Percentiles rank a stretch among this genome's conserved stretches.
phyloP scores from a whole-genome alignment of 1,140 invertebrate genomes.

The Pseudomyrmex cubaensis region DNA sequence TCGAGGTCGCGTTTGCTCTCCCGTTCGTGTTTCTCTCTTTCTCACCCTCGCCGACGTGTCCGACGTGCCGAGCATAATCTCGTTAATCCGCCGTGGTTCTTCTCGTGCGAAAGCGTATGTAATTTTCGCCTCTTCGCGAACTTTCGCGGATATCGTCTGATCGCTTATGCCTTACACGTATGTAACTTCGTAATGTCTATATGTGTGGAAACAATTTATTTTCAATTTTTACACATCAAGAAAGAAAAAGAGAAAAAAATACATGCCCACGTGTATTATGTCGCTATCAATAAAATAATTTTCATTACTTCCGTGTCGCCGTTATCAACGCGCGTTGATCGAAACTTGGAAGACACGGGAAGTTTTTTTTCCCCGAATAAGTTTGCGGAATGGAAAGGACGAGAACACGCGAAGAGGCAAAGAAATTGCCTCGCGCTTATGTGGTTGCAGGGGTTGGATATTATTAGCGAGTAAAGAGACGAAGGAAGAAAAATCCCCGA shows the following conservation, averaged over 20 bases:
- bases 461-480: slow-evolving; percentile 40
- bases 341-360: too few relatives aligned
- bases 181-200: background rate
- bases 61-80: slow-evolving; percentile 67
- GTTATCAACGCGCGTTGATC: too few relatives aligned
- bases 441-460: slow-evolving; percentile 2
- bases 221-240: background rate
- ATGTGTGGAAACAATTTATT: background rate
- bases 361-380: background rate
- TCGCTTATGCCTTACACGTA: background rate
- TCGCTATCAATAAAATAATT: too few relatives aligned
- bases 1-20: slow-evolving; percentile 40
- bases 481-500: slow-evolving; percentile 29
- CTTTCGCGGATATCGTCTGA: background rate
- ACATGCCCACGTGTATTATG: too few relatives aligned
- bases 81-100: slow-evolving; percentile 49
- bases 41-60: slow-evolving; percentile 15
- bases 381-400: background rate
- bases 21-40: slow-evolving; percentile 6
- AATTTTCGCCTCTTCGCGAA: slow-evolving; percentile 46
- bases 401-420: background rate
- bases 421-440: slow-evolving; percentile 19
- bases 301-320: too few relatives aligned
- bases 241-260: background rate
- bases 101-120: slow-evolving; percentile 45